Base-by-base conservation (phyloP, 2,113 vertebrate genomes). In the Rhabdomys dilectus region DNA sequence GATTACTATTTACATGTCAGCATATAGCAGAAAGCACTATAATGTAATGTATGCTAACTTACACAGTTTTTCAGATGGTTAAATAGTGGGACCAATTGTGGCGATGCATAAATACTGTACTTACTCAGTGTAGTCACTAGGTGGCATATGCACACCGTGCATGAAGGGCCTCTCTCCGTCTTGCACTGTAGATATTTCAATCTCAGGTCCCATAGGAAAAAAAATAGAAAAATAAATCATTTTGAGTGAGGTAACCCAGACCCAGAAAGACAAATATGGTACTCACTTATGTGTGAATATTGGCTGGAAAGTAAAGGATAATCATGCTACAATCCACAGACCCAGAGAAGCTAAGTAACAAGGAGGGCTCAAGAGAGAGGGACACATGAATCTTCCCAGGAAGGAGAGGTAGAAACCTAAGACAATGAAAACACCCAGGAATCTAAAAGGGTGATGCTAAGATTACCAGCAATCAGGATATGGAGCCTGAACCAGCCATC, bases 91-190 rank as follows among this genome's bases (percentile, higher is more conserved):
- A 24, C 66, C 53, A 17, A 34, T 66, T 91, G 39, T 12, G 58
- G 36, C 75, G 82, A 96, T 3, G 42, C 68, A 42, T 17, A 68
- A 96, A 88, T 75, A 51, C 8, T 88, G 96, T 95, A 97, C 97
- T 97, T 98, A 98, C 97, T 96, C 72, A 34, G 0, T n/a, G 51
- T 58, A 81, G 76, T 93, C 97, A 97, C 84, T 94, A 96, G 93
- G 29, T 96, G 95, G 90, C 90, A 84, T 84, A 53, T 64, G 31
- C 36, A 60, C 29, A 31, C 17, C 7, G 9, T 9, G 12, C 26
- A 31, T 0, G 5, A 91, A 31, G 15, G 15, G n/a, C 56, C 11
- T 88, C 86, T 58, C 16, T 42, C 4, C 17, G 48, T 3, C 88
- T 88, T 51, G 36, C 36, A 6, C 2, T 24, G 12, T 21, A 31